Evolutionary conservation across 2,797 vertebrate genomes (phyloP).

Genomic region (Coccyzus lansbergi): DNA sequence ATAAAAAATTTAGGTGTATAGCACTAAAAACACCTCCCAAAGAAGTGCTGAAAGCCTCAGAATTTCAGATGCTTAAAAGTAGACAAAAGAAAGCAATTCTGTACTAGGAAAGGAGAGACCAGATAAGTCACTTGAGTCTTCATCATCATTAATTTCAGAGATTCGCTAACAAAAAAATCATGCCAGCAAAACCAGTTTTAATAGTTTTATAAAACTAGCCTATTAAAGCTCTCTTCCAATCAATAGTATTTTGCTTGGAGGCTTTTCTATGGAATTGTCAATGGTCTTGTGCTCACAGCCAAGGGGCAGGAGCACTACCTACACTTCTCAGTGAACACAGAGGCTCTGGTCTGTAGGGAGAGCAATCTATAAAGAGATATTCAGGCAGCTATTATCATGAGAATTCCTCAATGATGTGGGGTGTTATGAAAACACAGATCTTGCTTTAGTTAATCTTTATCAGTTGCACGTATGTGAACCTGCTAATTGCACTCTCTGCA

Average conservation of each 20-base stretch:
- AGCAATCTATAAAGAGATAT: background rate
- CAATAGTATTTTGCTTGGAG: background rate
- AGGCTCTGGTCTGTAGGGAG: background rate
- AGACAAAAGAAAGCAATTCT: constrained; percentile 1
- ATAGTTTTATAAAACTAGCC: background rate
- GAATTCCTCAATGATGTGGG: background rate
- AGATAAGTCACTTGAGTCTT: background rate
- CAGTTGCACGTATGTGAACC: constrained; percentile 7
- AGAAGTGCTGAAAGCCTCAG: background rate
- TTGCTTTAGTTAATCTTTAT: background rate
- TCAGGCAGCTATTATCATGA: background rate
- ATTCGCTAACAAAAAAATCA: background rate
- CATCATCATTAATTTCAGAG: constrained; percentile 2
- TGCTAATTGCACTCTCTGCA: constrained; percentile 36
- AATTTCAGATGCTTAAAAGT: background rate
- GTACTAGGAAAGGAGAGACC: background rate
- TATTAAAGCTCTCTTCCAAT: background rate
- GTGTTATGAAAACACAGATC: constrained; percentile 24
- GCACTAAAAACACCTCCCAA: background rate
- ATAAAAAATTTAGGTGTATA: background rate
- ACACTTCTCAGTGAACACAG: background rate
- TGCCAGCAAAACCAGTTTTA: background rate
- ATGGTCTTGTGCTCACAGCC: background rate
- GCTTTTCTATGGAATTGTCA: background rate
- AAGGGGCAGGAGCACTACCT: background rate